A percentile compares a stretch with the other conserved stretches of the same genome.
phyloP scores from a whole-genome alignment of 2,888 invertebrate genomes.

The Pardosa pseudoannulata region DNA sequence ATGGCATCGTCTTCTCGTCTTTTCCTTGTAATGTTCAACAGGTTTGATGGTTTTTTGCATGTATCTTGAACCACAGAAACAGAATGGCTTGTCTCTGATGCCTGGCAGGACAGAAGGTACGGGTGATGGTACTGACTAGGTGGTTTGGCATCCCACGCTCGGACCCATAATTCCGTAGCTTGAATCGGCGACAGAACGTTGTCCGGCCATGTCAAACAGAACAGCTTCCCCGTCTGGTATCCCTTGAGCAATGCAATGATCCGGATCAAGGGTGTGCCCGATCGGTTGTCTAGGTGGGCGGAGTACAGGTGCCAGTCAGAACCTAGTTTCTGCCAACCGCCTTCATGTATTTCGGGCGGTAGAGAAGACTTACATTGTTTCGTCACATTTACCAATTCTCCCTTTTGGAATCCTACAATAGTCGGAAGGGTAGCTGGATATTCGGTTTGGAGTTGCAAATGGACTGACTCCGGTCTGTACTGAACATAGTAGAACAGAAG shows the following conservation, averaged over 20 bases:
- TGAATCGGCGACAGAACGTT: slow-evolving; percentile 24
- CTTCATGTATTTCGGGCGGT: no score
- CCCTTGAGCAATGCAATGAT: slow-evolving; percentile 73
- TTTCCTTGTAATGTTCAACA: slow-evolving; percentile 76
- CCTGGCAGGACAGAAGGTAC: slow-evolving; percentile 82
- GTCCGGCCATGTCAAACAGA: slow-evolving; percentile 57
- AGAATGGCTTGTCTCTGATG: slow-evolving; percentile 79
- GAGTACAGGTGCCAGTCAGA: slow-evolving; percentile 55
- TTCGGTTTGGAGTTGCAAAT: no score
- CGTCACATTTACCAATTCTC: no score
- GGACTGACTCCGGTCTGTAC: no score
- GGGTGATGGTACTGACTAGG: slow-evolving; percentile 79
- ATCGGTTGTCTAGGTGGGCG: slow-evolving; percentile 74
- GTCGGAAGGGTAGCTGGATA: no score
- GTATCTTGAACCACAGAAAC: slow-evolving; percentile 80
- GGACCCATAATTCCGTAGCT: slow-evolving; percentile 64
- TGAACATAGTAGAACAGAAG: no score
- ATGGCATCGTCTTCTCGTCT: slow-evolving; percentile 72
- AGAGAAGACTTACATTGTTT: no score
- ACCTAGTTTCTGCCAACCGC: slow-evolving; percentile 22
- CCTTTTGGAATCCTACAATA: no score
- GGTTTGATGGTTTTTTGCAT: slow-evolving; percentile 80
- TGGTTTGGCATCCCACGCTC: slow-evolving; percentile 63
- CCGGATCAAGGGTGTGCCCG: slow-evolving; percentile 69
- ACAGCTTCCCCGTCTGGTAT: slow-evolving; percentile 25